Percentiles rank a stretch among this genome's conserved stretches.
phyloP scores from a whole-genome alignment of 2,888 invertebrate species.

The Cosmorhoe ocellata region DNA sequence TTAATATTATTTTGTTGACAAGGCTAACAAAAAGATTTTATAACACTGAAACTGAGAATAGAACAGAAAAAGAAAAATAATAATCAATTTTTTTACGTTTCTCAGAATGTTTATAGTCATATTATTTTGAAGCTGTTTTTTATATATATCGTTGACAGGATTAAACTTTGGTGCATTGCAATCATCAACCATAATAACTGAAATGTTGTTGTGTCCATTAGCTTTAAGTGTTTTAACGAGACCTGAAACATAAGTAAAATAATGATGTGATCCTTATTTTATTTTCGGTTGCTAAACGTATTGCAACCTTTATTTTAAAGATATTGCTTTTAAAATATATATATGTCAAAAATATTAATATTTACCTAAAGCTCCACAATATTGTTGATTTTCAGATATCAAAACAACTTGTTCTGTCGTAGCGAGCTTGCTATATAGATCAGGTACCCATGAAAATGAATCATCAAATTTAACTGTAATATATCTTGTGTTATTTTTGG shows the following conservation, averaged over 20 bases:
- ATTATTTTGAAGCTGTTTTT: constrained; percentile 81
- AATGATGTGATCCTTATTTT: no score
- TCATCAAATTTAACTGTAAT: constrained; percentile 45
- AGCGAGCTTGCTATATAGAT: constrained; percentile 44
- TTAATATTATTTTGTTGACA: background rate
- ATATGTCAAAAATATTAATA: background rate
- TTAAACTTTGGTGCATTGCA: constrained; percentile 76
- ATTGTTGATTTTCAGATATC: constrained; percentile 49
- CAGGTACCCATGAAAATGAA: constrained; percentile 51
- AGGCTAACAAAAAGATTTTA: no score
- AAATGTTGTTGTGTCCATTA: constrained; percentile 77
- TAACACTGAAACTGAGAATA: background rate
- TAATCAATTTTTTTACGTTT: constrained; percentile 40
- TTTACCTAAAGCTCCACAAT: constrained; percentile 52
- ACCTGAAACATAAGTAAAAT: constrained; percentile 63
- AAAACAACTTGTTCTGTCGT: constrained; percentile 46
- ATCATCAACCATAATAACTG: constrained; percentile 74
- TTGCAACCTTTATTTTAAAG: background rate
- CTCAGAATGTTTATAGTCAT: constrained; percentile 85
- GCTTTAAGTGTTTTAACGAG: constrained; percentile 86
- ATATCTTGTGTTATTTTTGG: constrained; percentile 8
- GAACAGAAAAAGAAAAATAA: background rate
- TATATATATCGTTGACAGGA: constrained; percentile 66
- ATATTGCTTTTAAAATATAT: no score
- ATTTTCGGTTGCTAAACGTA: no score